A percentile compares a stretch with the other conserved stretches of the same genome.
Conservation (phyloP, 2,797 vertebrate species). For the Leptodactylus fallax region DNA sequence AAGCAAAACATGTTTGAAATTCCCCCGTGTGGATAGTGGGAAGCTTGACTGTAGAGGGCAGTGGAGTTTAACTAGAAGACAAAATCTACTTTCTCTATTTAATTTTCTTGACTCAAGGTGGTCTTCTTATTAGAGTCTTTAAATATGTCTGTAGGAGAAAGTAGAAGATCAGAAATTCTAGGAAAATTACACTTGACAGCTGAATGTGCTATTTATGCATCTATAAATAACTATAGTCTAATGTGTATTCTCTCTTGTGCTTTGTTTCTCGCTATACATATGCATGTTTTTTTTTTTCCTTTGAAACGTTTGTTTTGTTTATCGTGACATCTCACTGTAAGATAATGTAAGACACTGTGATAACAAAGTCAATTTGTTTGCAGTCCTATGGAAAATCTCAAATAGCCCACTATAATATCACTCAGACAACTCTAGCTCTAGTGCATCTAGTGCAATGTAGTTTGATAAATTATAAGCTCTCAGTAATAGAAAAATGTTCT, state of each 20-base stretch:
- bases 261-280: background rate
- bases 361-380: too few species aligned
- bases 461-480: too few species aligned
- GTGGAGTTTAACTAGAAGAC: slow-evolving; percentile 49
- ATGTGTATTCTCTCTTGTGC: background rate
- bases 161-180: background rate
- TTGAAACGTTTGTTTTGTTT: too few species aligned
- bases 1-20: slow-evolving; percentile 39
- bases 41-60: slow-evolving; percentile 50
- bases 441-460: too few species aligned
- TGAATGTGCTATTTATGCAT: background rate
- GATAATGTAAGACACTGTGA: too few species aligned
- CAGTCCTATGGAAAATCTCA: too few species aligned
- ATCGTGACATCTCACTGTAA: too few species aligned
- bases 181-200: background rate
- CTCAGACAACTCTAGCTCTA: too few species aligned
- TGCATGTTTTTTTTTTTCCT: background rate
- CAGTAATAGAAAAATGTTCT: too few species aligned
- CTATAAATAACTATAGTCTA: background rate
- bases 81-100: slow-evolving; percentile 24
- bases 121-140: background rate
- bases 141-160: background rate
- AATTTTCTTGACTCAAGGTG: slow-evolving; percentile 16
- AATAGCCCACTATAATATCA: too few species aligned
- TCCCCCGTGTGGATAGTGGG: slow-evolving; percentile 13